These are phyloP conservation scores for Ceratitis capitata DNA, from an alignment of 1,140 invertebrate species.

Conservation along the genomic window DNA sequence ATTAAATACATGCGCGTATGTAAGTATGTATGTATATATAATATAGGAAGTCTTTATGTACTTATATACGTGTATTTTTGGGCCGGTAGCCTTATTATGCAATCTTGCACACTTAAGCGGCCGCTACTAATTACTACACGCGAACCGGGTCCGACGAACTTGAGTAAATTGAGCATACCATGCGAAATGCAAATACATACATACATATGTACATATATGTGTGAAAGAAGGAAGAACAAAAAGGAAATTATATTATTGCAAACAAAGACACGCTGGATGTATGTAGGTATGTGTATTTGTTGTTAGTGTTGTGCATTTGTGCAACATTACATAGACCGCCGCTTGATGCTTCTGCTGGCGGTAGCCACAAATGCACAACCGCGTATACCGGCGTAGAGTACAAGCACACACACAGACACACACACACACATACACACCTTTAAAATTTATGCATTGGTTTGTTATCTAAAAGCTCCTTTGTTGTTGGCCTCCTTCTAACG, in stretches of 20 bases:
- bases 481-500: background rate
- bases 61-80: no score
- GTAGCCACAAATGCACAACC: background rate
- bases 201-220: no score
- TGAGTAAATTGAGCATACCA: background rate
- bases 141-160: background rate
- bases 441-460: background rate
- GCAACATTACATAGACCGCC: background rate
- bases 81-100: background rate
- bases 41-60: no score
- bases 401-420: slow-evolving; percentile 36
- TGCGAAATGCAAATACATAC: slow-evolving; percentile 29
- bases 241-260: background rate
- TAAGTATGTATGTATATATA: background rate
- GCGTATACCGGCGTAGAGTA: background rate
- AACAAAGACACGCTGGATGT: background rate
- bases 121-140: background rate
- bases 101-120: background rate
- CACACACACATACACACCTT: slow-evolving; percentile 15
- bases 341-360: background rate
- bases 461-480: background rate
- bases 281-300: background rate
- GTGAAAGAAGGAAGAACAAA: background rate
- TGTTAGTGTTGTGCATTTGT: background rate
- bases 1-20: background rate